Conservation (phyloP, 2,888 invertebrate species). For the Nemapogon koenigi region DNA sequence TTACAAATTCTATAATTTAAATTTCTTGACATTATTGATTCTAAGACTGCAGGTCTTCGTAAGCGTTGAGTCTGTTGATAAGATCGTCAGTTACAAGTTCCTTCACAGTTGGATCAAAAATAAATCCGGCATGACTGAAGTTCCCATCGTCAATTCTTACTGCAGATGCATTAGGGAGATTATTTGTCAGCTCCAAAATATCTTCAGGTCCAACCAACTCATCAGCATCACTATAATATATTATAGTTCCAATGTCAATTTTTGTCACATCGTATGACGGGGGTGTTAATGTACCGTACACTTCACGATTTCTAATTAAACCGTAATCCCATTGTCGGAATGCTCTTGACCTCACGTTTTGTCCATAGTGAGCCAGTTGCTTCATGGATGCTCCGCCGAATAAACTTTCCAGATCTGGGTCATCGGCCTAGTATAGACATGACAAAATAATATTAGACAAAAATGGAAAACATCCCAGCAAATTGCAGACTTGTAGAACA, state of each 20-base stretch:
- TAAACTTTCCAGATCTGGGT: no score
- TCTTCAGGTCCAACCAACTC: slow-evolving; percentile 31
- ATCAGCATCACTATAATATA: slow-evolving; percentile 38
- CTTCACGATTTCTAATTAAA: slow-evolving; percentile 20
- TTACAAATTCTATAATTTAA: no score
- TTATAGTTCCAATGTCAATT: slow-evolving; percentile 28
- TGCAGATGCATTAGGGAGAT: slow-evolving; percentile 29
- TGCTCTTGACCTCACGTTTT: slow-evolving; percentile 32
- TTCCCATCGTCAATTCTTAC: slow-evolving; percentile 30
- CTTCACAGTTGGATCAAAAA: slow-evolving; percentile 27
- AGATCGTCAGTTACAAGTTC: slow-evolving; percentile 36
- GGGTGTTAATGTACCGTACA: slow-evolving; percentile 27
- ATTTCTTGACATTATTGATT: no score
- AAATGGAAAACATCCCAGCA: no score
- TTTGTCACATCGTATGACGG: slow-evolving; percentile 31
- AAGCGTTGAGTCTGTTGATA: slow-evolving; percentile 19
- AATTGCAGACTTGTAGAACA: no score
- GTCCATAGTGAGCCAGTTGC: slow-evolving; percentile 42
- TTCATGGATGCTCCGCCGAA: slow-evolving; percentile 32
- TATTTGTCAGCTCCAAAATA: slow-evolving; percentile 31
- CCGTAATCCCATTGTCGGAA: slow-evolving; percentile 38
- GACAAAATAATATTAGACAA: no score
- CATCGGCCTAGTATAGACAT: no score
- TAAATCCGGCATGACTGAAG: slow-evolving; percentile 32
- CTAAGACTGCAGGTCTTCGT: no score